Evolutionary conservation across 2,797 vertebrate species (phyloP).

Genomic region (Netta rufina): DNA sequence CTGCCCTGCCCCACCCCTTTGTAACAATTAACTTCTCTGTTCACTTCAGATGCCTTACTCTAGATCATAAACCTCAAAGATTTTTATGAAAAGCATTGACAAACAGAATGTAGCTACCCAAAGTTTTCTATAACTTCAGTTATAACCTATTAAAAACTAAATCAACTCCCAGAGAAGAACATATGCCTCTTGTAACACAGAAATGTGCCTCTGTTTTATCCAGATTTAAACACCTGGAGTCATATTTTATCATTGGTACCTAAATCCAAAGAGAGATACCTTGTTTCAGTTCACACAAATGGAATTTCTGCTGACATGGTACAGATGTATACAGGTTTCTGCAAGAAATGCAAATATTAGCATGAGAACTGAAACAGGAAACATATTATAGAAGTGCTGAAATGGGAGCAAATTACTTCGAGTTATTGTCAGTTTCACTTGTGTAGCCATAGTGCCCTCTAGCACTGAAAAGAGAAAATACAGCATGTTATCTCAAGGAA

Average conservation of each 20-base stretch:
- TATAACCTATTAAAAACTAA: background rate
- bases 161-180: constrained; percentile 10
- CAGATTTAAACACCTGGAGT: constrained; percentile 7
- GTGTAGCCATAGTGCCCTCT: constrained; percentile 66
- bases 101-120: background rate
- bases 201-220: constrained; percentile 10
- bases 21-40: background rate
- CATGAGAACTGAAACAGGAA: constrained; percentile 43
- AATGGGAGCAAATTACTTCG: background rate
- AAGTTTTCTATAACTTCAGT: background rate
- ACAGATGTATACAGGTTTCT: constrained; percentile 25
- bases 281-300: background rate
- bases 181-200: background rate
- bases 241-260: background rate
- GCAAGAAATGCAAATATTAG: constrained; percentile 69
- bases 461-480: constrained; percentile 34
- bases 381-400: constrained; percentile 40
- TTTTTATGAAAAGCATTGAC: background rate
- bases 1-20: background rate
- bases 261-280: constrained; percentile 33
- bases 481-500: background rate
- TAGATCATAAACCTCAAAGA: background rate
- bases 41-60: background rate
- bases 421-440: background rate
- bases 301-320: constrained; percentile 55